A percentile compares a stretch with the other conserved stretches of the same genome.
phyloP scores from a whole-genome alignment of 2,113 vertebrate genomes.

The Chrysochloris asiatica region DNA sequence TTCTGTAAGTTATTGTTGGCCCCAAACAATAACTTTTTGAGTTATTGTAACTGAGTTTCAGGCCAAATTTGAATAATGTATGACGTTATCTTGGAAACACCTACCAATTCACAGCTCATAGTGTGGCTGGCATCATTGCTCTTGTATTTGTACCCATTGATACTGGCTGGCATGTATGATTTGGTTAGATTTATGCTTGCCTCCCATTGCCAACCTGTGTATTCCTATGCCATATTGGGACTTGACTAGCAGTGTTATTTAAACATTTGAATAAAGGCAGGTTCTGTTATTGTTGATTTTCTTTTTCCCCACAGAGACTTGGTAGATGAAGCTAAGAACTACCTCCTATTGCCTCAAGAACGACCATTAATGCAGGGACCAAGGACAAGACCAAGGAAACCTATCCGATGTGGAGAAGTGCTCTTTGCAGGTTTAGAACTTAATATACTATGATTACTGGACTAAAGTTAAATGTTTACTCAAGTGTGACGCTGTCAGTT shows the following conservation, averaged over 20 bases:
- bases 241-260: background rate
- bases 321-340: constrained; percentile 99
- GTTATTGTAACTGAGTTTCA: constrained; percentile 16
- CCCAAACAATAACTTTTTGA: too few species aligned
- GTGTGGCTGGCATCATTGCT: background rate
- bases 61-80: background rate
- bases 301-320: constrained; percentile 89
- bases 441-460: background rate
- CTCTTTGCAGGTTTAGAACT: constrained; percentile 93
- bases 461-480: background rate
- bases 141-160: background rate
- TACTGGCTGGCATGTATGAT: constrained; percentile 16
- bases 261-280: constrained; percentile 55
- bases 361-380: constrained; percentile 98
- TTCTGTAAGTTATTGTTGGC: background rate
- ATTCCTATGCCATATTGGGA: background rate
- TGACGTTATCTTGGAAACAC: constrained; percentile 21
- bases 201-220: constrained; percentile 32
- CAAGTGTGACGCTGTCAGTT: background rate
- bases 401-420: constrained; percentile 98
- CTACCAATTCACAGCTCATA: background rate
- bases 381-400: constrained; percentile 95
- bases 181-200: constrained; percentile 46
- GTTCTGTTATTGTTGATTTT: too few species aligned
- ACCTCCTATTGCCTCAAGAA: constrained; percentile 97